phyloP scores from a whole-genome alignment of 2,888 invertebrate species.

The Deilephila porcellus region DNA sequence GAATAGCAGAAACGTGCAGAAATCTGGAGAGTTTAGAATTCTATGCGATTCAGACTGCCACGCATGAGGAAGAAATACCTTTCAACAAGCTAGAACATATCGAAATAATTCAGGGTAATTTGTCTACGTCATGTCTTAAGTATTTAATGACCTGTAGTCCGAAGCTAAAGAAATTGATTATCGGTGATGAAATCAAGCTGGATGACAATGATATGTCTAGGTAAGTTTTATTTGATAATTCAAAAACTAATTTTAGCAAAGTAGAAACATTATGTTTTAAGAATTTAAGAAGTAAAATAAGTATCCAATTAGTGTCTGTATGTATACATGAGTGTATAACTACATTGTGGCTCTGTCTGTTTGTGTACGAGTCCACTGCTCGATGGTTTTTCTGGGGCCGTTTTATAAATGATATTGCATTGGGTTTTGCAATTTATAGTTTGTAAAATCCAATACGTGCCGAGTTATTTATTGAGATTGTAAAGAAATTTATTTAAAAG shows the following conservation, averaged over 20 bases:
- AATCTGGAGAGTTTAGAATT: slow-evolving; percentile 86
- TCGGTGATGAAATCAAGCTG: slow-evolving; percentile 87
- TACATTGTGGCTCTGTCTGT: too few species aligned
- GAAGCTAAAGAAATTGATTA: slow-evolving; percentile 85
- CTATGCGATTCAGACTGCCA: slow-evolving; percentile 87
- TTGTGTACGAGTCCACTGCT: too few species aligned
- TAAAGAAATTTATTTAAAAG: too few species aligned
- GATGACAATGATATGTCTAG: slow-evolving; percentile 88
- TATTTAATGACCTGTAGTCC: slow-evolving; percentile 86
- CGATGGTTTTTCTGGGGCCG: too few species aligned
- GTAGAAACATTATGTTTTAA: too few species aligned
- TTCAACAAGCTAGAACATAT: slow-evolving; percentile 87
- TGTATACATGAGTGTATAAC: too few species aligned
- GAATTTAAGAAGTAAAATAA: too few species aligned
- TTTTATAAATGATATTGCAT: too few species aligned
- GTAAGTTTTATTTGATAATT: slow-evolving; percentile 60
- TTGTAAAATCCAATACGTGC: too few species aligned
- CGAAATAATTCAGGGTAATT: slow-evolving; percentile 87
- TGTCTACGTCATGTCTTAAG: slow-evolving; percentile 84
- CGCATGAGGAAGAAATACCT: slow-evolving; percentile 82
- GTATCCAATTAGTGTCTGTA: too few species aligned
- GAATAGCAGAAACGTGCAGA: slow-evolving; percentile 85
- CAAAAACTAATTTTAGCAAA: not conserved
- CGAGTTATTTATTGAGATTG: too few species aligned
- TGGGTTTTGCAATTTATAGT: too few species aligned